A percentile compares a stretch with the other conserved stretches of the same genome.
These are phyloP conservation scores for Mnemiopsis leidyi DNA, from an alignment of 37 sponge, comb jelly and placozoan genomes.

Conservation along the genomic window DNA sequence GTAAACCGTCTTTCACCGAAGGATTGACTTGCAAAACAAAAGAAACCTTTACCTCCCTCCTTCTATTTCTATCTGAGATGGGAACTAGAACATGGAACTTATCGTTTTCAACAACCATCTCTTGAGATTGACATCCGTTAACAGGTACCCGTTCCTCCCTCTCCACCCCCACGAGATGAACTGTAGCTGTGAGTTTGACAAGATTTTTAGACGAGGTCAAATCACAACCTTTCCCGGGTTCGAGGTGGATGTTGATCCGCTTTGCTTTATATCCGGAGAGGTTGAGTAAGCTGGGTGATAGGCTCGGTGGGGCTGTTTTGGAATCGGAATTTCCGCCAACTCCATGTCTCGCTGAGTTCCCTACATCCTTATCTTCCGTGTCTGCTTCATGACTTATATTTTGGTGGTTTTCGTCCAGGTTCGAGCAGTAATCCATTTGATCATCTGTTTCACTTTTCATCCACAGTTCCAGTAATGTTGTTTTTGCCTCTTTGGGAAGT, in stretches of 20 bases:
- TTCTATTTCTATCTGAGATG: not conserved
- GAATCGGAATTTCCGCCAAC: not conserved
- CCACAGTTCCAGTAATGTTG: not conserved
- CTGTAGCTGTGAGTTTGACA: not conserved
- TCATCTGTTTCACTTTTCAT: not conserved
- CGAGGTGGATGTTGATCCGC: not conserved
- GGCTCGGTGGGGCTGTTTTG: not conserved
- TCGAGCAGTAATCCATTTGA: no score
- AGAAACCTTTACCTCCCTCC: not conserved
- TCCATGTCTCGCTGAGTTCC: not conserved
- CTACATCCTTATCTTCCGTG: not conserved
- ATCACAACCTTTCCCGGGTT: not conserved
- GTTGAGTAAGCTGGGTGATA: not conserved
- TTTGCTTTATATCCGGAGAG: not conserved
- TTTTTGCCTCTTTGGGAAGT: not conserved
- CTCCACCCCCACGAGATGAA: not conserved
- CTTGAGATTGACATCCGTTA: not conserved
- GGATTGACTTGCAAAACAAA: not conserved
- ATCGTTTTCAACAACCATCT: not conserved
- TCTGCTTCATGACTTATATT: not conserved
- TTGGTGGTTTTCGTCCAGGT: not conserved
- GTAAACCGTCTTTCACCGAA: not conserved
- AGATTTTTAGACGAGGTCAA: not conserved
- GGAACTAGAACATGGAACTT: not conserved
- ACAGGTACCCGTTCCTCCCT: not conserved